A percentile compares a stretch with the other conserved stretches of the same genome.
Conservation (phyloP, 2,888 invertebrate species). For the Mythimna lalbum region DNA sequence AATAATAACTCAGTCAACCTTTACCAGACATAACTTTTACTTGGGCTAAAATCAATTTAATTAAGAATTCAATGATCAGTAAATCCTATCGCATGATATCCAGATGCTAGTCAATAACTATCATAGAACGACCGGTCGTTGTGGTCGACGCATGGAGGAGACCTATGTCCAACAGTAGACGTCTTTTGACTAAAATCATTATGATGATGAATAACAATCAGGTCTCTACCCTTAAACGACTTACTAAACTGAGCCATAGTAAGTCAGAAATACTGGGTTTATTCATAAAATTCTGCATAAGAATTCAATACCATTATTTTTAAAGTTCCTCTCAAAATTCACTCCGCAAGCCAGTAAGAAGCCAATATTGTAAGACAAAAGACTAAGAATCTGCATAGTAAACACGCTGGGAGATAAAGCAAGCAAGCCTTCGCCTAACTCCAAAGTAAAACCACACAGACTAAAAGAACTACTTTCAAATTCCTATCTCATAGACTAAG, state of each 20-base stretch:
- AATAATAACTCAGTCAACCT: background rate
- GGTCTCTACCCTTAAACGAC: background rate
- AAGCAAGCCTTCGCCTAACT: conserved; percentile 30
- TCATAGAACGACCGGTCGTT: no score
- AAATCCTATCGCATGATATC: background rate
- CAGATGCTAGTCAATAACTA: background rate
- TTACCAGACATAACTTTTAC: background rate
- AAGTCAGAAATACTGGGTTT: background rate
- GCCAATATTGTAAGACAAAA: conserved; percentile 56
- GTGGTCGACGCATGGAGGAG: no score
- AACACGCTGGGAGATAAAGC: conserved; percentile 34
- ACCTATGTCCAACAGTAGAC: no score
- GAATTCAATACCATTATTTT: conserved; percentile 24
- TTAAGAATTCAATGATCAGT: no score
- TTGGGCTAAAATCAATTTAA: background rate
- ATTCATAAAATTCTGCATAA: conserved; percentile 10
- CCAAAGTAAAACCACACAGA: conserved; percentile 40
- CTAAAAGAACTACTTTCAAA: conserved; percentile 44
- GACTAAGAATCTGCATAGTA: conserved; percentile 49
- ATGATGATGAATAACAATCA: background rate
- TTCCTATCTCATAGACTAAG: conserved; percentile 35
- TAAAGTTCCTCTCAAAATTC: conserved; percentile 26
- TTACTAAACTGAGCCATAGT: background rate
- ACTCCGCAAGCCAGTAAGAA: conserved; percentile 35
- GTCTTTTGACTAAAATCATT: no score